phyloP scores from a whole-genome alignment of 2,113 vertebrate genomes.

The Cyanistes caeruleus region DNA sequence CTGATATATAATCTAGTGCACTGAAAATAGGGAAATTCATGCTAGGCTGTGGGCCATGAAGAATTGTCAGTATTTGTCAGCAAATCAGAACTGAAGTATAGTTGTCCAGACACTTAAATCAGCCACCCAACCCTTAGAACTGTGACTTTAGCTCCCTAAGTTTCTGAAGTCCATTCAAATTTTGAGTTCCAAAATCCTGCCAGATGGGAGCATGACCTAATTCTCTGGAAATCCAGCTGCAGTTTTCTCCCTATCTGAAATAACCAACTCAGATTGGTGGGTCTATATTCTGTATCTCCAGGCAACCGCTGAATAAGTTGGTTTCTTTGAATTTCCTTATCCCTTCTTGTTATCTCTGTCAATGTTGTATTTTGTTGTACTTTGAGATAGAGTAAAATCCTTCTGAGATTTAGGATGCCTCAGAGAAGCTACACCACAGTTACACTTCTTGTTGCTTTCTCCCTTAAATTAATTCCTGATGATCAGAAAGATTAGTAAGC shows the following conservation, averaged over 20 bases:
- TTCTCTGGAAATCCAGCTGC: not conserved
- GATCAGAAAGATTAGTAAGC: slow-evolving; percentile 15
- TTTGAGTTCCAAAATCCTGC: not conserved
- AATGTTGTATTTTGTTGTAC: not conserved
- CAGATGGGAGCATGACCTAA: not conserved
- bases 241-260: not conserved
- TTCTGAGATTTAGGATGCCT: not conserved
- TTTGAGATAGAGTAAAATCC: not conserved
- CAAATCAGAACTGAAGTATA: not conserved
- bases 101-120: not conserved
- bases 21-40: not conserved
- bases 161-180: not conserved
- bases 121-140: not conserved
- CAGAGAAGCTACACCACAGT: not conserved
- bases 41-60: not conserved
- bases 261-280: not conserved
- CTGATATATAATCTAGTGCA: not conserved
- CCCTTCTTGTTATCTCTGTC: not conserved
- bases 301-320: not conserved
- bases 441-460: not conserved
- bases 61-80: not conserved
- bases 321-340: not conserved
- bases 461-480: slow-evolving; percentile 17
- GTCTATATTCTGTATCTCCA: not conserved
- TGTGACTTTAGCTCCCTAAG: not conserved